A percentile compares a stretch with the other conserved stretches of the same genome.
Conservation (phyloP, 2,888 invertebrate genomes). For the Eupeodes latifasciatus region DNA sequence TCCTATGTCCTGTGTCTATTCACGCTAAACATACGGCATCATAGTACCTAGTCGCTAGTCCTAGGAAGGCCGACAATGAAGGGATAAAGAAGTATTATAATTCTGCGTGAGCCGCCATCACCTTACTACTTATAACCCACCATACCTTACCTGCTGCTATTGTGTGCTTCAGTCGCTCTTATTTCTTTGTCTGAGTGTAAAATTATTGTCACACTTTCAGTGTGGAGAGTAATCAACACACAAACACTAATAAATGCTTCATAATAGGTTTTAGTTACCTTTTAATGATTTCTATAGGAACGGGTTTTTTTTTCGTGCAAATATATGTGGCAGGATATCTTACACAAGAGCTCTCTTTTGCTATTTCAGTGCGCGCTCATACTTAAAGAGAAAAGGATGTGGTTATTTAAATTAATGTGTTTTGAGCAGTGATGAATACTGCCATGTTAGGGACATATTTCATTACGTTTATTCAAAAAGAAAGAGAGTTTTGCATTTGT, state of each 20-base stretch:
- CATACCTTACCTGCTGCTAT: not conserved
- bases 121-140: conserved; percentile 43
- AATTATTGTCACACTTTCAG: conserved; percentile 67
- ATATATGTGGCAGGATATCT: not conserved
- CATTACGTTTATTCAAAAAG: not conserved
- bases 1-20: too few relatives aligned
- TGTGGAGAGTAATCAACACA: conserved; percentile 35
- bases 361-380: not conserved
- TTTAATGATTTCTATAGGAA: conserved; percentile 51
- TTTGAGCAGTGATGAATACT: not conserved
- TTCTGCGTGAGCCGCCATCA: conserved; percentile 37
- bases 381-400: not conserved
- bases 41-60: too few relatives aligned
- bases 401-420: not conserved
- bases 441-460: not conserved
- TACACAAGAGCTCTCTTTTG: not conserved
- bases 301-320: not conserved
- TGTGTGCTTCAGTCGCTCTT: conserved; percentile 28
- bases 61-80: conserved; percentile 9
- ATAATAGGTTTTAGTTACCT: conserved; percentile 52
- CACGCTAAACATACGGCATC: too few relatives aligned
- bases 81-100: conserved; percentile 29
- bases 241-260: conserved; percentile 2
- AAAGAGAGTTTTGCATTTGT: not conserved
- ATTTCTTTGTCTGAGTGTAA: conserved; percentile 54